Evolutionary conservation across 30 jellyfish, hydroid and myxozoan species (phyloP).

Genomic region (Hydractinia echinata): DNA sequence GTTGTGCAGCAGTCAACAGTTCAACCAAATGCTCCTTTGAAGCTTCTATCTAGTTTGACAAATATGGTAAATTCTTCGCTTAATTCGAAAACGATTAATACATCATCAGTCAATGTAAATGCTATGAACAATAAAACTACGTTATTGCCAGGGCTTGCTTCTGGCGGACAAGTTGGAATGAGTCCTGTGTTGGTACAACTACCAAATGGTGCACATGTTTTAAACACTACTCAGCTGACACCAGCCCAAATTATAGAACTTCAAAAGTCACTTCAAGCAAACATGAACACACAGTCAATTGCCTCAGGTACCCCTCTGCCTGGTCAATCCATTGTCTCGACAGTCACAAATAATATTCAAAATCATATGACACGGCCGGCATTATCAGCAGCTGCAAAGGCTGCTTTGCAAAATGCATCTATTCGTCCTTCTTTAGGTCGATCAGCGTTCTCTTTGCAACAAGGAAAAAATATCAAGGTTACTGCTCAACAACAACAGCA

Average conservation of each 20-base stretch:
- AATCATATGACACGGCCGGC: not conserved
- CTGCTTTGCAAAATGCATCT: not conserved
- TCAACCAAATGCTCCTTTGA: constrained; percentile 24
- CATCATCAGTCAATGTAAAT: not conserved
- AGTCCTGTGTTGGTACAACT: constrained; percentile 35
- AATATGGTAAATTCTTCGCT: constrained; percentile 24
- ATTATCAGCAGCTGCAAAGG: constrained; percentile 5
- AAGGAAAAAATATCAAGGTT: not conserved
- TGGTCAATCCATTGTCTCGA: not conserved
- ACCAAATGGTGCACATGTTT: constrained; percentile 21
- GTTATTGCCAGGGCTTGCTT: not conserved
- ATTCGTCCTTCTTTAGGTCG: not conserved
- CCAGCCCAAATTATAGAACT: constrained; percentile 26
- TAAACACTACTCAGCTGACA: constrained; percentile 24
- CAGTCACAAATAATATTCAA: not conserved
- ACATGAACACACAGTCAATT: not conserved
- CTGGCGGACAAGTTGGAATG: not conserved
- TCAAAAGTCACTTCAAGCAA: constrained; percentile 14
- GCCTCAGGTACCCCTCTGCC: not conserved
- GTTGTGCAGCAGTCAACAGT: not conserved
- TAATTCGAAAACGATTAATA: not conserved
- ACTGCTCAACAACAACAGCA: not conserved
- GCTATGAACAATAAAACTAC: not conserved
- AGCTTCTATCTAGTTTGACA: constrained; percentile 28
- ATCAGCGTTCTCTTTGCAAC: constrained; percentile 6